Evolutionary conservation across 2,113 vertebrate genomes (phyloP), one percentile per base, ranked within the genome.

Genomic region (Polypterus bichir): DNA sequence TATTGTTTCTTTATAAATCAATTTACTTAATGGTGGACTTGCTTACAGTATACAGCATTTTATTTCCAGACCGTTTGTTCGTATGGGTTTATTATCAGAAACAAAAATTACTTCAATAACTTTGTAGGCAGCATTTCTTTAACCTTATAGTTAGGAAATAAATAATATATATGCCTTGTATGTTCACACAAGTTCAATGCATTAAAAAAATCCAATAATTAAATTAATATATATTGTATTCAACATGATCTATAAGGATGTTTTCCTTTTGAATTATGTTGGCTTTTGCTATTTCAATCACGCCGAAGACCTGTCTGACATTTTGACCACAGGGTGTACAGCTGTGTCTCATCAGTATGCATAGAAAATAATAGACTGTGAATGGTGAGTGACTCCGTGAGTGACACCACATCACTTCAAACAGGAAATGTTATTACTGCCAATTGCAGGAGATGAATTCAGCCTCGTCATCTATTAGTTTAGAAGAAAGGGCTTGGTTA

Each of bases 271-370:
- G 4, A 44, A 9, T 57, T 3, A 57, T 44, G 56, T 44, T n/a
- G 11, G 5, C 8, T 57, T 56, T 68, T 48, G 62, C 70, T 1
- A 0, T 10, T 62, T 66, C 60, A 65, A 10, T 55, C 60, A 4
- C 9, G 46, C 46, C 46, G 56, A 57, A 60, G 64, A 62, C 65
- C 69, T 61, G 49, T 9, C 10, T 55, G n/a, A 62, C n/a, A 55
- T 55, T 62, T 46, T 56, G n/a, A 54, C 52, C 61, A 11, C 46
- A n/a, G 47, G 51, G 47, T 55, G 46, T 47, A 47, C 8, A 56
- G 11, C 61, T 62, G 46, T 54, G 54, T 47, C 46, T 52, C 54
- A 51, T 64, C 46, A 48, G 3, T 48, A 44, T 11, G 6, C 4
- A 47, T 57, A 5, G 11, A 46, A 7, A 9, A 4, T 1, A 60